Evolutionary conservation across 1,140 invertebrate genomes (phyloP).

Genomic region (Aphelenchoides besseyi): DNA sequence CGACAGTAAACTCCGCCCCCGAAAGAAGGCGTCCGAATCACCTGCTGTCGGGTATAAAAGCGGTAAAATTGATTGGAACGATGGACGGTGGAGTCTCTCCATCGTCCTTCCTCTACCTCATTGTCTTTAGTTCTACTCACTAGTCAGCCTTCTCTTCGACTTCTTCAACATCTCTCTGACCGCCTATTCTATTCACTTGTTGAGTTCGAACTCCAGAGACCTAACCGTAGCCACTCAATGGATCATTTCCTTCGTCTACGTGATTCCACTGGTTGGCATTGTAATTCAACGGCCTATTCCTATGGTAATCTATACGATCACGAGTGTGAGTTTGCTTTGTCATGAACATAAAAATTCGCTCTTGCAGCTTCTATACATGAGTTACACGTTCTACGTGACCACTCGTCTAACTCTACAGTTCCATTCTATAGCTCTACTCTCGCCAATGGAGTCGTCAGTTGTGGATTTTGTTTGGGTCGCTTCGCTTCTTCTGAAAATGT

Average conservation of each 20-base stretch:
- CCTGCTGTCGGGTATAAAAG: too few species aligned
- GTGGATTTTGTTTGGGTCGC: too few species aligned
- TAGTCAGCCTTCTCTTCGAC: neutral
- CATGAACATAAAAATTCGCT: neutral
- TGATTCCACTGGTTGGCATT: neutral
- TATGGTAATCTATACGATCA: neutral
- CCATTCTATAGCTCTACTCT: neutral
- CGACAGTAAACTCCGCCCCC: too few species aligned
- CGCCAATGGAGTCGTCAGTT: too few species aligned
- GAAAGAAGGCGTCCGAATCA: too few species aligned
- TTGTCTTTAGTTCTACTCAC: constrained; percentile 6
- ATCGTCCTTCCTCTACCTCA: too few species aligned
- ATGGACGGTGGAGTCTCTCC: too few species aligned
- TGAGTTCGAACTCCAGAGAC: neutral
- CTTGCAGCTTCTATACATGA: neutral
- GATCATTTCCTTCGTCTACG: neutral
- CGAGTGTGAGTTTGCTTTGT: neutral
- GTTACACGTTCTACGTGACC: neutral
- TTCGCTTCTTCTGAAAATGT: neutral
- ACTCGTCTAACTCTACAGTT: neutral
- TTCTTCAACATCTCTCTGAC: neutral
- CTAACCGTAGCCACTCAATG: too few species aligned
- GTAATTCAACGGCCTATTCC: neutral
- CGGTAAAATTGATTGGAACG: too few species aligned
- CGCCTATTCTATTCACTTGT: neutral